Percentiles rank a stretch among this genome's conserved stretches.
phyloP scores from a whole-genome alignment of 2,888 invertebrate genomes.

The Euproctis similis region DNA sequence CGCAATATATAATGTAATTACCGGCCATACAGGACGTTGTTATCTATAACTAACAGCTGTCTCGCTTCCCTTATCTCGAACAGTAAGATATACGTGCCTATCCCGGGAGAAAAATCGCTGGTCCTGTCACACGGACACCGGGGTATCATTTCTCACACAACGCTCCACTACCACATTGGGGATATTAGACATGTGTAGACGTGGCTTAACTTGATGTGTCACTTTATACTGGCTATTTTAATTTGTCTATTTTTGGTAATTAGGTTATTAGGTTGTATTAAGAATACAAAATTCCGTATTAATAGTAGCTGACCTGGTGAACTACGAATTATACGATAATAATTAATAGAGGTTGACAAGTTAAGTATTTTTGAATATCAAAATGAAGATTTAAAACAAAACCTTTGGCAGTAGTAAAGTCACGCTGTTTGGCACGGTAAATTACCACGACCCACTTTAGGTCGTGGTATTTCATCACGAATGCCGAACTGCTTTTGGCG shows the following conservation, averaged over 20 bases:
- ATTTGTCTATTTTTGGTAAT: slow-evolving; percentile 12
- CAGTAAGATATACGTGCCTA: slow-evolving; percentile 43
- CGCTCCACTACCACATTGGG: slow-evolving; percentile 29
- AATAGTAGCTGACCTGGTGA: no score
- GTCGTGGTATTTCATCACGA: no score
- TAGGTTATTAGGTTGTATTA: slow-evolving; percentile 2
- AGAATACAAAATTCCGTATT: no score
- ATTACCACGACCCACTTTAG: no score
- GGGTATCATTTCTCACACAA: slow-evolving; percentile 46
- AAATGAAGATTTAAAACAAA: no score
- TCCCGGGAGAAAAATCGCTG: slow-evolving; percentile 56
- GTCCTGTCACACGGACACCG: slow-evolving; percentile 39
- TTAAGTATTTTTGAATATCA: no score
- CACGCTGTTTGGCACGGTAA: no score
- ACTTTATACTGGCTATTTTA: slow-evolving; percentile 28
- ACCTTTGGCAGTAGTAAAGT: no score
- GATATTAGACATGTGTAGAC: slow-evolving; percentile 38
- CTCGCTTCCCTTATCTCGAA: slow-evolving; percentile 36
- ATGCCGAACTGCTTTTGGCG: no score
- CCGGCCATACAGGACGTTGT: slow-evolving; percentile 11
- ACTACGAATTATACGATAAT: no score
- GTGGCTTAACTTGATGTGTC: slow-evolving; percentile 22
- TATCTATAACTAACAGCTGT: slow-evolving; percentile 34
- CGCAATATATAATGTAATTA: slow-evolving; percentile 15
- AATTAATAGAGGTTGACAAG: no score